Evolutionary conservation across 2,888 invertebrate genomes (phyloP).

Genomic region (Dendrolimus pini): DNA sequence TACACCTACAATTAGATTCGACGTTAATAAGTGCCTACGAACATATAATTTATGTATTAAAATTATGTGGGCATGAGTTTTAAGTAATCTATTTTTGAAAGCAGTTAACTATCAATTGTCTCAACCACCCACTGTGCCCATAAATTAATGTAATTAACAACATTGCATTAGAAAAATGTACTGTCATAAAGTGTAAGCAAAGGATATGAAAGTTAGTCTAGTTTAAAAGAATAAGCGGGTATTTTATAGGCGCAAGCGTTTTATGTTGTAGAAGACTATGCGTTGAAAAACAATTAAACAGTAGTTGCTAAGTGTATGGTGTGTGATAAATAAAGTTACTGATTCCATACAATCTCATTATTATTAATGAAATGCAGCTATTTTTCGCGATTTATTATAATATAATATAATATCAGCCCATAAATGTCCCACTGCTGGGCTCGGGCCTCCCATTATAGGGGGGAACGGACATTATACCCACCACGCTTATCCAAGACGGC

Average conservation of each 20-base stretch:
- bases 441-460: too few relatives aligned
- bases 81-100: slow-evolving; percentile 31
- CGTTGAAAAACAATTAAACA: too few relatives aligned
- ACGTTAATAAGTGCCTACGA: background rate
- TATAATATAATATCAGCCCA: too few relatives aligned
- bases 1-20: background rate
- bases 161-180: slow-evolving; percentile 7
- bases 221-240: background rate
- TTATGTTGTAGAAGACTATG: too few relatives aligned
- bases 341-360: too few relatives aligned
- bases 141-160: slow-evolving; percentile 61
- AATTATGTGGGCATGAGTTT: slow-evolving; percentile 11
- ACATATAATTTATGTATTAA: slow-evolving; percentile 1
- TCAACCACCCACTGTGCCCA: slow-evolving; percentile 50
- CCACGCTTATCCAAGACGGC: too few relatives aligned
- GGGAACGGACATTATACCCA: too few relatives aligned
- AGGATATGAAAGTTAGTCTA: background rate
- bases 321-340: too few relatives aligned
- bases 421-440: too few relatives aligned
- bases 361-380: too few relatives aligned
- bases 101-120: slow-evolving; percentile 43
- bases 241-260: background rate
- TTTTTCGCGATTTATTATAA: too few relatives aligned
- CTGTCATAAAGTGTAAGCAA: slow-evolving; percentile 15
- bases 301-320: too few relatives aligned